Evolutionary conservation across 2,888 invertebrate species (phyloP).

Genomic region (Cheiracanthium punctorium): DNA sequence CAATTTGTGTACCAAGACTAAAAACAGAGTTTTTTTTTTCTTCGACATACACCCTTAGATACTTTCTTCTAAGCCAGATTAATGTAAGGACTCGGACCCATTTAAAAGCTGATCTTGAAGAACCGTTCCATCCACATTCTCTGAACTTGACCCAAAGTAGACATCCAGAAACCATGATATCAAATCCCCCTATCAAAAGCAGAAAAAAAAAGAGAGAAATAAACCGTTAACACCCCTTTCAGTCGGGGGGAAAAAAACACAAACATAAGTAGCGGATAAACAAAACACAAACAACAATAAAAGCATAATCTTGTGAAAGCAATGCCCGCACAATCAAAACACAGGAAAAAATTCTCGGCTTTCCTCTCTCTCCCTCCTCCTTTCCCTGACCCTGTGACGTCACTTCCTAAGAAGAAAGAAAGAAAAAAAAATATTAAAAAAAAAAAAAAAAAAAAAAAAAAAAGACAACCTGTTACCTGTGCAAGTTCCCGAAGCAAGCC

Average conservation of each 20-base stretch:
- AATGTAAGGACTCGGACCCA: too few species aligned
- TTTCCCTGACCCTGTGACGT: not conserved
- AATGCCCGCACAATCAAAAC: constrained; percentile 15
- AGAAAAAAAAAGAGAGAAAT: too few species aligned
- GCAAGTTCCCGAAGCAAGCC: not conserved
- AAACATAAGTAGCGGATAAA: not conserved
- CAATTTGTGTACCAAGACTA: too few species aligned
- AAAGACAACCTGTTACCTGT: not conserved
- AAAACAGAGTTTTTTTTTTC: too few species aligned
- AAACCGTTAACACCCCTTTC: not conserved
- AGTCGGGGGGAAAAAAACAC: too few species aligned
- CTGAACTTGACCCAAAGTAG: not conserved
- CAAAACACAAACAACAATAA: not conserved
- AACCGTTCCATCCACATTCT: too few species aligned
- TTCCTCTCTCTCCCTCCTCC: not conserved
- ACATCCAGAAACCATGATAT: not conserved
- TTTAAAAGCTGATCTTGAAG: too few species aligned
- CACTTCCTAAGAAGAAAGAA: not conserved
- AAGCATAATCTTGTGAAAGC: constrained; percentile 4
- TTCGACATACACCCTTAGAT: too few species aligned
- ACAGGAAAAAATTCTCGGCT: not conserved
- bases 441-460: not conserved
- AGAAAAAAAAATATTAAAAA: not conserved
- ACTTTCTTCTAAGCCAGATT: too few species aligned
- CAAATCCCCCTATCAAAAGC: not conserved